A percentile compares a stretch with the other conserved stretches of the same genome.
phyloP scores from a whole-genome alignment of 1,140 invertebrate genomes.

The Callitettix versicolor region DNA sequence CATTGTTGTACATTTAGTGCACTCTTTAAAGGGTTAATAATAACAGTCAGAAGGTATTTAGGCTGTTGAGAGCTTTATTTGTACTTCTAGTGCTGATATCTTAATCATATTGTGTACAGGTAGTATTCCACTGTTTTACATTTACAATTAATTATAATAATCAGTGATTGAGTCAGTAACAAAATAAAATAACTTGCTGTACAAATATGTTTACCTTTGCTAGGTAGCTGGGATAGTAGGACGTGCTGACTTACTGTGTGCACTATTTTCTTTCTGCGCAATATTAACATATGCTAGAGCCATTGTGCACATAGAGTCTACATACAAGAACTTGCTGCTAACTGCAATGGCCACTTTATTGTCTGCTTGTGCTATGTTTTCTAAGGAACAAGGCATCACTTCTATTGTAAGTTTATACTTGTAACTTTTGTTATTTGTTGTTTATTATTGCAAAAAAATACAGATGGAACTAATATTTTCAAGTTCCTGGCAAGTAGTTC shows the following conservation, averaged over 20 bases:
- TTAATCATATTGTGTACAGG: no score
- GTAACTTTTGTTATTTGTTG: slow-evolving; percentile 15
- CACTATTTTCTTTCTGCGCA: slow-evolving; percentile 63
- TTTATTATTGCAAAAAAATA: slow-evolving; percentile 11
- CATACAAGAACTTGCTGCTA: slow-evolving; percentile 25
- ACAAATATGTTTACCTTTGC: slow-evolving; percentile 19
- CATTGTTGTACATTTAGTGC: no score
- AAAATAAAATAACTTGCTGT: no score
- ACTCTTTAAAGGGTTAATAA: no score
- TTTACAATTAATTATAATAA: no score
- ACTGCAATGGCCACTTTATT: slow-evolving; percentile 37
- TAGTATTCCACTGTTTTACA: no score
- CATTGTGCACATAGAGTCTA: neutral
- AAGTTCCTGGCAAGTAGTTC: no score
- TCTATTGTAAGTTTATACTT: slow-evolving; percentile 55
- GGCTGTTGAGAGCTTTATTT: no score
- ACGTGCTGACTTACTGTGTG: slow-evolving; percentile 65
- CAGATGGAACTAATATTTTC: no score
- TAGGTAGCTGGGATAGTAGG: slow-evolving; percentile 63
- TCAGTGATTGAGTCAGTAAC: no score
- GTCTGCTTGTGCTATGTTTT: slow-evolving; percentile 61
- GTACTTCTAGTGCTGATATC: no score
- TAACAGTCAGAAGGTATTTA: no score
- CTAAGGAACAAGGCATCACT: slow-evolving; percentile 89
- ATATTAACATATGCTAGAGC: slow-evolving; percentile 48